These are phyloP conservation scores for Yasuhikotakia modesta DNA, from an alignment of 2,797 vertebrate genomes.

Conservation along the genomic window DNA sequence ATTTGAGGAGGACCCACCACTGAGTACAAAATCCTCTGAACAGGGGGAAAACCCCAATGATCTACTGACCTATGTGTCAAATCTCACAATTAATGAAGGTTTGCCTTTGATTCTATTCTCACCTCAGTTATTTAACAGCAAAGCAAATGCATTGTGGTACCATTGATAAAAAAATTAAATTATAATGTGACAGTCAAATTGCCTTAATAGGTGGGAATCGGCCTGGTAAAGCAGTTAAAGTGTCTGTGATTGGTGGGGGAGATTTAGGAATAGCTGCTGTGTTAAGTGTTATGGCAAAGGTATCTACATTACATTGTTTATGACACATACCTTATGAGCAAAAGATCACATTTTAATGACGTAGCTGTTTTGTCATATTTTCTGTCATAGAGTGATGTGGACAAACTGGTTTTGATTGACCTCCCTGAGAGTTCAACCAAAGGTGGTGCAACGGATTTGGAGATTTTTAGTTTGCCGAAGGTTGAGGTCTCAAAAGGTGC, in stretches of 20 bases:
- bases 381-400: slow-evolving; percentile 78
- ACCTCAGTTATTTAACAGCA: not conserved
- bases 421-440: slow-evolving; percentile 84
- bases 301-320: slow-evolving; percentile 55
- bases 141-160: too few species aligned
- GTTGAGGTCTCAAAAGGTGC: slow-evolving; percentile 90
- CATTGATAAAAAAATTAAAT: not conserved
- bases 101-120: not conserved
- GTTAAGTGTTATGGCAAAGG: slow-evolving; percentile 90
- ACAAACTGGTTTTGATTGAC: slow-evolving; percentile 89
- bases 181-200: slow-evolving; percentile 47
- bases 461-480: slow-evolving; percentile 89
- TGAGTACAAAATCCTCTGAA: slow-evolving; percentile 76
- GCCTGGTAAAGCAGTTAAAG: slow-evolving; percentile 73
- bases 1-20: slow-evolving; percentile 91
- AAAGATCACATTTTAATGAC: not conserved
- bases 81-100: slow-evolving; percentile 86
- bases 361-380: not conserved
- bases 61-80: slow-evolving; percentile 84
- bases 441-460: slow-evolving; percentile 87
- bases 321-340: not conserved
- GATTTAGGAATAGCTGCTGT: slow-evolving; percentile 90
- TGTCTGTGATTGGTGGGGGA: slow-evolving; percentile 91
- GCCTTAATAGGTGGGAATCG: slow-evolving; percentile 65
- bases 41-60: slow-evolving; percentile 79